Percentiles rank a stretch among this genome's conserved stretches.
These are phyloP conservation scores for Hestina assimilis DNA, from an alignment of 1,140 invertebrate genomes.

Conservation along the genomic window DNA sequence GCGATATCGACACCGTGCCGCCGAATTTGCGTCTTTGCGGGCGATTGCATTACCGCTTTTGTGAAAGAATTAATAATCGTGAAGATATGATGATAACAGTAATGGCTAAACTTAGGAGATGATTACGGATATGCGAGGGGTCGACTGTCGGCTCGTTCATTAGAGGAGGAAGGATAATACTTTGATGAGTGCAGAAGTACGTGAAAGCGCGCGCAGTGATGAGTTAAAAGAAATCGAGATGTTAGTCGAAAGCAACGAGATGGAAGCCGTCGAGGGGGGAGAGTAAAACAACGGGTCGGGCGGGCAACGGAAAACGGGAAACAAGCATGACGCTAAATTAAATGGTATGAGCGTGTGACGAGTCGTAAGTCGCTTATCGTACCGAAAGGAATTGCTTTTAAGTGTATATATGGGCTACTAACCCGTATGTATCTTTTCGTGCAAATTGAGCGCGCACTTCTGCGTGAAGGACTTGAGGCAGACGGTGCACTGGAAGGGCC, in stretches of 20 bases:
- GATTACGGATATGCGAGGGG: constrained; percentile 46
- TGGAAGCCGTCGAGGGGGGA: constrained; percentile 59
- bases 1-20: constrained; percentile 32
- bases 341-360: constrained; percentile 56
- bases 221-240: constrained; percentile 61
- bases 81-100: constrained; percentile 66
- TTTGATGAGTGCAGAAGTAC: constrained; percentile 65
- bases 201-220: constrained; percentile 57
- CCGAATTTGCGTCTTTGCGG: constrained; percentile 57
- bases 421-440: constrained; percentile 83
- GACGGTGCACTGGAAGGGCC: constrained; percentile 82
- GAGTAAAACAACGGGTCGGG: constrained; percentile 69
- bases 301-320: constrained; percentile 72
- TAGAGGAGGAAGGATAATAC: constrained; percentile 45
- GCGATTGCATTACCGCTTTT: constrained; percentile 78
- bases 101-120: constrained; percentile 52
- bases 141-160: constrained; percentile 42
- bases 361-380: constrained; percentile 58
- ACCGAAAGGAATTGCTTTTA: constrained; percentile 56
- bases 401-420: constrained; percentile 78
- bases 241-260: constrained; percentile 76
- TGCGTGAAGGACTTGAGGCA: constrained; percentile 85
- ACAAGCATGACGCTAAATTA: constrained; percentile 74
- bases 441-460: constrained; percentile 82
- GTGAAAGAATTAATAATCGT: constrained; percentile 75